Conservation (phyloP, 2,888 invertebrate genomes). For the Temnothorax rugatulus region DNA sequence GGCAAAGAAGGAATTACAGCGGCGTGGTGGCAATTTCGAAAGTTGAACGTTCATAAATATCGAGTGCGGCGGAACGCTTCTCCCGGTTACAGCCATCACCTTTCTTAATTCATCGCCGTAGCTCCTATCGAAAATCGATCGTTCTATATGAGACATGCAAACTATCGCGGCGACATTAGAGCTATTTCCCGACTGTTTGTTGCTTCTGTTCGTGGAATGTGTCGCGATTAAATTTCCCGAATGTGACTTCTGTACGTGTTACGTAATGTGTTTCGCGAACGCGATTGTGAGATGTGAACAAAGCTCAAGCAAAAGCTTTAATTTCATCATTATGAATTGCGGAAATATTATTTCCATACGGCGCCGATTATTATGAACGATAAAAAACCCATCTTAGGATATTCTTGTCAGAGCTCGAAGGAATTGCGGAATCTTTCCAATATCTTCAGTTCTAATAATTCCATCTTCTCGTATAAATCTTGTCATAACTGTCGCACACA, state of each 20-base stretch:
- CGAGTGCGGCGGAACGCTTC: not conserved
- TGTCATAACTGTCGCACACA: not conserved
- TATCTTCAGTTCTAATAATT: conserved; percentile 34
- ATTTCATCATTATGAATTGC: not conserved
- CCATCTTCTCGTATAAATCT: conserved; percentile 29
- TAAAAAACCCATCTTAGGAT: not conserved
- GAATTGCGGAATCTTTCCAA: conserved; percentile 28
- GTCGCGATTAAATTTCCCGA: conserved; percentile 34
- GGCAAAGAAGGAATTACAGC: conserved; percentile 15
- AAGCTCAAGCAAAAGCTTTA: not conserved
- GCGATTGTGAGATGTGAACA: not conserved
- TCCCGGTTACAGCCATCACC: conserved; percentile 11
- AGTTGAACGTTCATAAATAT: conserved; percentile 47
- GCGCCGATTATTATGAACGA: not conserved
- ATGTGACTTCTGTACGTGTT: not conserved
- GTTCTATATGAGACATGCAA: conserved; percentile 38
- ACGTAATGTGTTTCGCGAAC: not conserved
- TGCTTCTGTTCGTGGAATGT: conserved; percentile 6
- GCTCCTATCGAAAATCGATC: conserved; percentile 46
- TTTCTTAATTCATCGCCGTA: conserved; percentile 36
- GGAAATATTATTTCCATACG: conserved; percentile 27
- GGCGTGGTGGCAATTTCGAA: conserved; percentile 8
- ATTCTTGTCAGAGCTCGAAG: not conserved
- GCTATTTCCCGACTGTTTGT: conserved; percentile 23
- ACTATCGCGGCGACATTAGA: conserved; percentile 11